phyloP scores from a whole-genome alignment of 2,113 vertebrate species.

The Amphilophus citrinellus region DNA sequence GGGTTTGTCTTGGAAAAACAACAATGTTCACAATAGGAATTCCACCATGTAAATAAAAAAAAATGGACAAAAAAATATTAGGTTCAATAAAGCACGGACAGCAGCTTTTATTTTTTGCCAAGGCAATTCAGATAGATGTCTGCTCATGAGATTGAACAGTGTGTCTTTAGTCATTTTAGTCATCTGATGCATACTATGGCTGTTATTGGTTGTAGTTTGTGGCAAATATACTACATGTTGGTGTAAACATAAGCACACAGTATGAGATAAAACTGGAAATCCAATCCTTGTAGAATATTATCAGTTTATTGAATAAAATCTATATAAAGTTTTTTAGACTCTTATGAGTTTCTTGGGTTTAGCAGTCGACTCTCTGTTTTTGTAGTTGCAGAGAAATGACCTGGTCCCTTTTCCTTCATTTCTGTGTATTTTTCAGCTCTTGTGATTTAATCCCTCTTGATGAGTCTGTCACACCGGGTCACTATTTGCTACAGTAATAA shows the following conservation, averaged over 20 bases:
- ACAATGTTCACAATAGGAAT: slow-evolving; percentile 35
- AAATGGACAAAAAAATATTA: slow-evolving; percentile 26
- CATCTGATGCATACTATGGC: slow-evolving; percentile 24
- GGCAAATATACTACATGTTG: slow-evolving; percentile 37
- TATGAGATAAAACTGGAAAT: slow-evolving; percentile 49
- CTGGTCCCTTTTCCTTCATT: background rate
- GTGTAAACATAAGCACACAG: slow-evolving; percentile 12
- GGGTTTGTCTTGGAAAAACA: slow-evolving; percentile 29
- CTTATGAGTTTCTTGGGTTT: slow-evolving; percentile 57
- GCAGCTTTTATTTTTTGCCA: slow-evolving; percentile 29
- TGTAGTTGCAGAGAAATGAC: slow-evolving; percentile 39
- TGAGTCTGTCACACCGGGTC: slow-evolving; percentile 56
- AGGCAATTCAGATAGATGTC: slow-evolving; percentile 49
- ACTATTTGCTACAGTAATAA: slow-evolving; percentile 63
- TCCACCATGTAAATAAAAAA: slow-evolving; percentile 39
- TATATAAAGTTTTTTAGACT: slow-evolving; percentile 26
- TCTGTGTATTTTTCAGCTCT: slow-evolving; percentile 24
- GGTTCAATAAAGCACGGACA: slow-evolving; percentile 35
- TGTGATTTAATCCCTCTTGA: slow-evolving; percentile 52
- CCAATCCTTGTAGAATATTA: slow-evolving; percentile 57
- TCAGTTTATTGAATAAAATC: slow-evolving; percentile 61
- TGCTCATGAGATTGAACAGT: slow-evolving; percentile 49
- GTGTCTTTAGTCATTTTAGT: slow-evolving; percentile 60
- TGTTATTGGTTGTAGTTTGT: slow-evolving; percentile 54
- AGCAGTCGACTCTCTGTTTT: slow-evolving; percentile 22